A percentile compares a stretch with the other conserved stretches of the same genome.
phyloP scores from a whole-genome alignment of 2,888 invertebrate species.

The Noctua comes region DNA sequence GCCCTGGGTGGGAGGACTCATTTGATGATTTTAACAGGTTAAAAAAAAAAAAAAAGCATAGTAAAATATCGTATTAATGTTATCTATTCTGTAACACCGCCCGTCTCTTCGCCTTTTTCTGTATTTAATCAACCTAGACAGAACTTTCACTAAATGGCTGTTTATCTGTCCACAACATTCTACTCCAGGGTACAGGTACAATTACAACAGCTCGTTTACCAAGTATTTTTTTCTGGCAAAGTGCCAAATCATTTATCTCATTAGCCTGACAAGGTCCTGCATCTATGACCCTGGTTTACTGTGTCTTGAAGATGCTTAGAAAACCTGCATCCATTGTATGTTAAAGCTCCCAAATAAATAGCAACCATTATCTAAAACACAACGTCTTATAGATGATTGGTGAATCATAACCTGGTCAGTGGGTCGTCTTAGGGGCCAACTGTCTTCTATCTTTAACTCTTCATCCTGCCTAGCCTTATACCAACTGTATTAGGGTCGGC shows the following conservation, averaged over 20 bases:
- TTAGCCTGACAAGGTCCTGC: not conserved
- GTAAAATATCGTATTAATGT: not conserved
- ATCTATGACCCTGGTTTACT: not conserved
- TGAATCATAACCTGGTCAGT: no score
- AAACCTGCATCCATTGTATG: no score
- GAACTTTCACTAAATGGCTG: no score
- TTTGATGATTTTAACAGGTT: no score
- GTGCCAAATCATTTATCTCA: not conserved
- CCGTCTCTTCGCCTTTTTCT: not conserved
- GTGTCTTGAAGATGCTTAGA: not conserved
- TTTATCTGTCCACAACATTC: not conserved
- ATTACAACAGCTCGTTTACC: constrained; percentile 6
- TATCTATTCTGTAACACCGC: not conserved
- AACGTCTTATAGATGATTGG: not conserved
- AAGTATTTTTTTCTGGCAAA: constrained; percentile 5
- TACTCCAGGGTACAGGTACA: not conserved
- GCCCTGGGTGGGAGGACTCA: no score
- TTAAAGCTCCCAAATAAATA: not conserved
- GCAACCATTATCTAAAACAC: not conserved
- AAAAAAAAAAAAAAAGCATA: no score
- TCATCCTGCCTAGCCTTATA: not conserved
- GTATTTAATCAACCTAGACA: not conserved
- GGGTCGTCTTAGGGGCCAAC: no score
- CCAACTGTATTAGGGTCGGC: not conserved
- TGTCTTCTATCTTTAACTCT: not conserved